Evolutionary conservation across 2,113 vertebrate genomes (phyloP).

Genomic region (Zosterops borbonicus): DNA sequence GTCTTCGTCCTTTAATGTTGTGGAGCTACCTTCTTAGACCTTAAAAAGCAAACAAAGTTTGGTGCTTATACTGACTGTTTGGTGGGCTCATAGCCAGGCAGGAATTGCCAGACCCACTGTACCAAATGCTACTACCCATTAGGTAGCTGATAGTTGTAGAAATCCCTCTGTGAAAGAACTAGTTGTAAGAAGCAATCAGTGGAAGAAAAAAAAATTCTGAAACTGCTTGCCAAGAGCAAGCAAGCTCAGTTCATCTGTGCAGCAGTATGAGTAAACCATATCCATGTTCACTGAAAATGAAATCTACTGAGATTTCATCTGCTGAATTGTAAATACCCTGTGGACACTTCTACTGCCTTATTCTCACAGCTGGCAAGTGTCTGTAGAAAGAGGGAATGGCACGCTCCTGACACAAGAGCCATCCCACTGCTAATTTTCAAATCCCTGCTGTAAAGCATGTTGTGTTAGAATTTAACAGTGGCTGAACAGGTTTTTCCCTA

Average conservation of each 20-base stretch:
- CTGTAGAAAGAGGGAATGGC: neutral
- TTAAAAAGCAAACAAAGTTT: neutral
- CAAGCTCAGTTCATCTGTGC: neutral
- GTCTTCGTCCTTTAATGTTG: neutral
- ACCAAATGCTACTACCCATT: neutral
- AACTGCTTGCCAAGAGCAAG: neutral
- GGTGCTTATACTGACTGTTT: neutral
- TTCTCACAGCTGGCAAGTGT: neutral
- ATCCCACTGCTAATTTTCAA: neutral
- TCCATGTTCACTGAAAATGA: neutral
- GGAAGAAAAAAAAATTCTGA: neutral
- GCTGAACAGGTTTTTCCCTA: neutral
- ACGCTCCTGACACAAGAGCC: neutral
- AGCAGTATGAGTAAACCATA: neutral
- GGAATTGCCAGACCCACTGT: neutral
- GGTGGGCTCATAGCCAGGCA: neutral
- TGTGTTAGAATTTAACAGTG: neutral
- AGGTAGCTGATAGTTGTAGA: neutral
- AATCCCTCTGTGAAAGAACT: neutral
- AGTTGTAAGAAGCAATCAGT: neutral
- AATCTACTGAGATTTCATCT: neutral
- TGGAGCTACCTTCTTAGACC: neutral
- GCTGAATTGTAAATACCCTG: neutral
- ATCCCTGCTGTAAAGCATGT: neutral
- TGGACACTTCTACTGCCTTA: neutral